phyloP scores from a whole-genome alignment of 2,888 invertebrate species.

The Carpatolechia fugitivella region DNA sequence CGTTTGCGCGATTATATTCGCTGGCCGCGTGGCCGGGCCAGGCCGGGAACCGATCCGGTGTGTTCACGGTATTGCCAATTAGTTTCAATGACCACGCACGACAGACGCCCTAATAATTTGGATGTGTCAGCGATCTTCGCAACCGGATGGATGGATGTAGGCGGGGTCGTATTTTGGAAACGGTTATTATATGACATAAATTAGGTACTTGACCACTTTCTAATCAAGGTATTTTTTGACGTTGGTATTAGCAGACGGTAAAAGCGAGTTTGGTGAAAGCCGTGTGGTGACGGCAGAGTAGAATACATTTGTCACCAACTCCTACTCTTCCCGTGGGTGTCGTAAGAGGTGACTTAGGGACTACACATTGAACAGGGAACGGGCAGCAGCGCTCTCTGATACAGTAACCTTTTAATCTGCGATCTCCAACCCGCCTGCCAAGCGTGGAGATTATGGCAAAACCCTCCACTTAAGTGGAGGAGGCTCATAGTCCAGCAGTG shows the following conservation, averaged over 20 bases:
- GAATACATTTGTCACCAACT: too few relatives aligned
- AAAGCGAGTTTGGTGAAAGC: background rate
- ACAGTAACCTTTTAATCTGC: too few relatives aligned
- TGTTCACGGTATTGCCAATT: conserved; percentile 60
- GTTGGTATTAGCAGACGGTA: background rate
- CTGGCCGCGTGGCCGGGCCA: background rate
- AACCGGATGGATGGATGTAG: conserved; percentile 16
- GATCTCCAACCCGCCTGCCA: too few relatives aligned
- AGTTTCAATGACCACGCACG: conserved; percentile 71
- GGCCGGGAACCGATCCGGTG: conserved; percentile 41
- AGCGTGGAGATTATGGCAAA: too few relatives aligned
- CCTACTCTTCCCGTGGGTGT: too few relatives aligned
- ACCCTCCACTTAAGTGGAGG: too few relatives aligned
- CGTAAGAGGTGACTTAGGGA: too few relatives aligned
- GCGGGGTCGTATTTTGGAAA: background rate
- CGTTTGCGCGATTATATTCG: conserved; percentile 6
- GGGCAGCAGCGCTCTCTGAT: too few relatives aligned
- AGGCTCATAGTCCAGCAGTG: too few relatives aligned
- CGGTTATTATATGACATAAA: background rate
- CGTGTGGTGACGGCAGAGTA: too few relatives aligned
- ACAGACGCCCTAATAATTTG: conserved; percentile 51
- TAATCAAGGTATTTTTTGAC: background rate
- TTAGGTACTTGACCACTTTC: background rate
- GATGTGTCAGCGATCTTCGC: conserved; percentile 26
- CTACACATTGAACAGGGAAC: too few relatives aligned